Base-by-base conservation (phyloP, 2,888 invertebrate species). In the Mesochorus sp. region DNA sequence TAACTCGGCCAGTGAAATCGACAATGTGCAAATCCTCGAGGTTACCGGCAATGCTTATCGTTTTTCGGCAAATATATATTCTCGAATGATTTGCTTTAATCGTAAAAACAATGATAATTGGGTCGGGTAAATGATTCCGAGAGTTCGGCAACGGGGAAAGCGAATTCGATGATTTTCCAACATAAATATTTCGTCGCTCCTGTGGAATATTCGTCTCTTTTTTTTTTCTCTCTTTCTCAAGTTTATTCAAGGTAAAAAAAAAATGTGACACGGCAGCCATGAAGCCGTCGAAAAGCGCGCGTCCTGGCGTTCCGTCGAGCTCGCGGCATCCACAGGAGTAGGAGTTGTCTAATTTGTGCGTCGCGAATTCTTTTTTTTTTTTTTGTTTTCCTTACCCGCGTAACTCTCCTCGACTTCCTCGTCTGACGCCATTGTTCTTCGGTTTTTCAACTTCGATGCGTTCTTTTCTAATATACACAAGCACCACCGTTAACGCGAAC, bases 331-430 rank as follows among this genome's bases (percentile, higher is more conserved):
- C 67, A 57, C 62, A 47, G 26, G 44, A 28, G 28, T 14, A 10
- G 37, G 62, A 24, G 10, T 31, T 44, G 26, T 73, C 10, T 67
- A n/a, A n/a, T n/a, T n/a, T n/a, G n/a, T n/a, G n/a, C n/a, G n/a
- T n/a, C n/a, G n/a, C 21, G 51, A 42, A 24, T 47, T 31, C 59
- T 70, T 61, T 76, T 55, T 14, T 70, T 55, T 55, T 17, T 49
- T 19, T 12, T 47, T 17, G 17, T 26, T 17, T 28, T 51, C 31
- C 95, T 96, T 93, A 96, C 97, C 96, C 93, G 95, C 96, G 91
- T 95, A 95, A 91, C 94, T 95, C 91, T 96, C 97, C 88, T 96
- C 96, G 91, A 96, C 94, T 92, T 96, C 96, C 90, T 96, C 96
- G 89, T 96, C 96, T 82, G 96, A 96, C 92, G 96, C 96, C 92